Conservation (phyloP, 2,888 invertebrate species). For the Argyra leucocephala region DNA sequence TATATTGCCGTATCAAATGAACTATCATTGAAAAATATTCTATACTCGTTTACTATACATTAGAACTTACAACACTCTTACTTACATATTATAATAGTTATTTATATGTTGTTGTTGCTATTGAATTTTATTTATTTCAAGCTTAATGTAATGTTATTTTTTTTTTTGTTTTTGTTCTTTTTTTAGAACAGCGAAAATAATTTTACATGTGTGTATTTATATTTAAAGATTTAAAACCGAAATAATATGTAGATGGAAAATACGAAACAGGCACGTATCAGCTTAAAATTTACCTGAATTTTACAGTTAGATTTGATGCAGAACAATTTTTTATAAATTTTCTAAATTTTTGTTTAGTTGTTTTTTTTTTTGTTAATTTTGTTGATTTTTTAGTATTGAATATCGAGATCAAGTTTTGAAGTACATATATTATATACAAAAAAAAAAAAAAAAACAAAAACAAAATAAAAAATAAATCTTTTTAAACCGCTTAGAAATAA, state of each 20-base stretch:
- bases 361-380: no score
- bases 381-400: no score
- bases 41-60: background rate
- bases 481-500: no score
- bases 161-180: background rate
- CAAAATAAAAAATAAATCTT: no score
- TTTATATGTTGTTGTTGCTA: no score
- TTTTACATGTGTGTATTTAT: background rate
- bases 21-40: background rate
- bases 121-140: no score
- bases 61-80: background rate
- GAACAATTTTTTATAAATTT: background rate
- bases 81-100: no score
- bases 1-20: conserved; percentile 1
- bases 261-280: background rate
- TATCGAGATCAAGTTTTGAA: no score
- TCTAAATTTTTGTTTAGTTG: no score
- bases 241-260: background rate
- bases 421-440: no score
- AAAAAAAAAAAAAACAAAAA: no score
- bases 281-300: background rate
- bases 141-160: no score
- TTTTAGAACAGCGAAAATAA: background rate
- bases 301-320: background rate
- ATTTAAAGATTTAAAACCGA: background rate